Percentiles rank a stretch among this genome's conserved stretches.
Evolutionary conservation across 2,113 vertebrate genomes (phyloP).

Genomic region (Channa maculata): DNA sequence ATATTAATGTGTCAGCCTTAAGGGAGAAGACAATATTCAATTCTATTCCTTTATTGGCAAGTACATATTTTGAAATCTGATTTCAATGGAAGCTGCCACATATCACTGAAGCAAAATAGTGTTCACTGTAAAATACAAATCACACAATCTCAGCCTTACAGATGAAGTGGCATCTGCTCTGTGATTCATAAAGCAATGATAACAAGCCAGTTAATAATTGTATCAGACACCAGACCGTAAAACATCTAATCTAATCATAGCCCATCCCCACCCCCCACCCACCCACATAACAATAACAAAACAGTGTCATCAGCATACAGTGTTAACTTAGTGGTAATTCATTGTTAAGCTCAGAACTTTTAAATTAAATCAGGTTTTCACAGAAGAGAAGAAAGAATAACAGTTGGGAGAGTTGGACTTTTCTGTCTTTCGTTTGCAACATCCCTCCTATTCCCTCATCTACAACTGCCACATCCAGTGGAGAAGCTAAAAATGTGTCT

Average conservation of each 20-base stretch:
- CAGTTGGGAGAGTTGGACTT: conserved; percentile 38
- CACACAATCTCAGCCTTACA: conserved; percentile 78
- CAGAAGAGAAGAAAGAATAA: conserved; percentile 24
- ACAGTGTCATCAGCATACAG: conserved; percentile 77
- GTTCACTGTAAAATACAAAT: conserved; percentile 82
- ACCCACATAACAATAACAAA: conserved; percentile 64
- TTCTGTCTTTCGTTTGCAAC: conserved; percentile 24
- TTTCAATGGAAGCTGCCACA: conserved; percentile 82
- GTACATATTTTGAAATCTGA: conserved; percentile 71
- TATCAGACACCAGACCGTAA: conserved; percentile 67
- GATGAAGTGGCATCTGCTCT: conserved; percentile 76
- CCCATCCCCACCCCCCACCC: conserved; percentile 42
- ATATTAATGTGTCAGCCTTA: conserved; percentile 52
- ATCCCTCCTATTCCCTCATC: conserved; percentile 17
- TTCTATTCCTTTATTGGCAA: conserved; percentile 69
- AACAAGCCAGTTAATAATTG: conserved; percentile 67
- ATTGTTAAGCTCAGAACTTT: conserved; percentile 52
- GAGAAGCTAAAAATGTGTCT: conserved; percentile 35
- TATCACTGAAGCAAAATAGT: conserved; percentile 82
- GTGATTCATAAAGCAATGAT: conserved; percentile 73
- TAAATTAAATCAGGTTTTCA: conserved; percentile 55
- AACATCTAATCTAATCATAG: conserved; percentile 60
- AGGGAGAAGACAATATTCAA: conserved; percentile 67
- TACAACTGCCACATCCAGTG: conserved; percentile 24
- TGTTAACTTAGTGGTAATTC: conserved; percentile 70